Base-by-base conservation (phyloP, 2,888 invertebrate species). In the Himalopsyche anomala region DNA sequence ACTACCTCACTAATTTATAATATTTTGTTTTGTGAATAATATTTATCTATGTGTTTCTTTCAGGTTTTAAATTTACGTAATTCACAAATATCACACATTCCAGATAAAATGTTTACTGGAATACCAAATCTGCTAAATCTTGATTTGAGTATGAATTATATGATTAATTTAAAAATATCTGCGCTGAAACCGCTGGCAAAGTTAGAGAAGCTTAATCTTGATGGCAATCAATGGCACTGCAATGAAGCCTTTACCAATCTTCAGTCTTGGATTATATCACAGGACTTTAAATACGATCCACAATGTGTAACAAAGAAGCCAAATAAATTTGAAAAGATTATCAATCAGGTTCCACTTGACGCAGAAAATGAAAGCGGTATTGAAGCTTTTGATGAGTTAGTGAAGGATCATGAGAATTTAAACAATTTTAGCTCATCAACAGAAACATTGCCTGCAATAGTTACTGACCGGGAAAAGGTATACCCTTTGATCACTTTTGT, bases 101-200 rank as follows among this genome's bases (percentile, higher is more conserved):
- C 93, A 6, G 90, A 91, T 0, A 91, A 93, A 80, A 89, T 94
- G 11, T 94, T 95, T 87, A 91, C 90, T 11, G 91, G 93, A 82
- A 85, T 95, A 81, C 94, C 95, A 0, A 94, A 94, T 88, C 90
- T 96, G 38, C 91, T 91, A 82, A 92, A 93, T 83, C 89, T 96
- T 84, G 94, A 95, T 90, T 89, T 95, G 84, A 94, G 95, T 28
- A 93, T 94, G 89, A 96, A 96, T 89, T 94, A 94, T 88, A 91
- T 95, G 88, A 91, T 94, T 17, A 92, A 93, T 5, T 87, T 95
- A 0, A 92, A 91, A 83, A 89, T 92, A 0, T 92, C 92, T 40
- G 91, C 94, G 0, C 91, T 95, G 5, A 90, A 91, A 84, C 92
- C 93, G 0, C 89, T 95, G 79, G 90, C 90, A 1, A 93, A 92